Conservation (phyloP, 2,797 vertebrate genomes). For the Catharus ustulatus region DNA sequence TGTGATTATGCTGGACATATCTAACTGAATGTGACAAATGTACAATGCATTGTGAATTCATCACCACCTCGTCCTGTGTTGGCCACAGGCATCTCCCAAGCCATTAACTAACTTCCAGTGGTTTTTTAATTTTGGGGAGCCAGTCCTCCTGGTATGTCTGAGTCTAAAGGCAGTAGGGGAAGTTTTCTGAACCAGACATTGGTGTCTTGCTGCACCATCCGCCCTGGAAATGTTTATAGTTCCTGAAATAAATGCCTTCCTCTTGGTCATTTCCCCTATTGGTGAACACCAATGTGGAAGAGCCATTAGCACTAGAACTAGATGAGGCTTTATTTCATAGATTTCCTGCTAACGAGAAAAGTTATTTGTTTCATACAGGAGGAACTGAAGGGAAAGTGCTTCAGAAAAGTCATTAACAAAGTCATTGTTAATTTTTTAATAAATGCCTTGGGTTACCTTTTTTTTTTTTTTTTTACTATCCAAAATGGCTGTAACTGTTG, state of each 20-base stretch:
- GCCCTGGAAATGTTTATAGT: not conserved
- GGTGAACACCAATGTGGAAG: not conserved
- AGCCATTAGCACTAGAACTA: not conserved
- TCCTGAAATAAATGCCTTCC: not conserved
- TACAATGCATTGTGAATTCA: not conserved
- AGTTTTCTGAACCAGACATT: not conserved
- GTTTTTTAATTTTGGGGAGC: not conserved
- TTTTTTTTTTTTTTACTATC: not conserved
- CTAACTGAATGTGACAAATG: accelerated
- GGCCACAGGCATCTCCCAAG: not conserved
- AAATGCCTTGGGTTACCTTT: not conserved
- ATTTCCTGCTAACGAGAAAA: not conserved
- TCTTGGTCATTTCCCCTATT: not conserved
- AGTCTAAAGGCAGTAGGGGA: not conserved
- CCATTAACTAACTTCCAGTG: not conserved
- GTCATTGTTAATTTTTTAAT: not conserved
- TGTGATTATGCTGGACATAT: not conserved
- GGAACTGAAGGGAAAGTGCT: not conserved
- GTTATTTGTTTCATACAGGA: not conserved
- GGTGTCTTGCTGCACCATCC: not conserved
- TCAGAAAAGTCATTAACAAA: not conserved
- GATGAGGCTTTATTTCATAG: not conserved
- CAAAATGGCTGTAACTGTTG: not conserved
- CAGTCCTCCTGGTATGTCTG: not conserved
- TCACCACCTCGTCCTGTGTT: not conserved